A percentile compares a stretch with the other conserved stretches of the same genome.
phyloP scores from a whole-genome alignment of 2,113 vertebrate genomes.

The Eclectus roratus region DNA sequence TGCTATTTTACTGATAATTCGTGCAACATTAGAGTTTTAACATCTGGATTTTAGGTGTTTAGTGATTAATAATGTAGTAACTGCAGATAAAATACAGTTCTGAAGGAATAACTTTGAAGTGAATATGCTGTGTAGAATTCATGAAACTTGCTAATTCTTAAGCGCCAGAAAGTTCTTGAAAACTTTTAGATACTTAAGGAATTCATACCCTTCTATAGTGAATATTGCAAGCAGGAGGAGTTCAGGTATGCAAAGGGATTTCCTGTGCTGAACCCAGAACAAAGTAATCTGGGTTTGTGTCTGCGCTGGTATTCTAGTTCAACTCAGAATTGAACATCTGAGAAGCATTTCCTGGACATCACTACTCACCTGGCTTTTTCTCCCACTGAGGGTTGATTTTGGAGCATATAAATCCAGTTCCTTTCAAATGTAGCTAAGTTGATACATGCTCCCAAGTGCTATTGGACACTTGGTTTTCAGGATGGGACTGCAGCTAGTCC shows the following conservation, averaged over 20 bases:
- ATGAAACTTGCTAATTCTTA: neutral
- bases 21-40: neutral
- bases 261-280: neutral
- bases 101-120: neutral
- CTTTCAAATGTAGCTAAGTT: neutral
- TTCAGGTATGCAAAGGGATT: neutral
- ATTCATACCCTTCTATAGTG: neutral
- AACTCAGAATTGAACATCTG: neutral
- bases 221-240: neutral
- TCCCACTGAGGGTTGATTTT: neutral
- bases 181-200: neutral
- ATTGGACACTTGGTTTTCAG: neutral
- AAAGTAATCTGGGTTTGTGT: neutral
- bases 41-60: neutral
- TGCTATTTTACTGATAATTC: neutral
- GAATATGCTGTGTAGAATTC: neutral
- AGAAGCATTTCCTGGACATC: neutral
- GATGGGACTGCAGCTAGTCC: neutral
- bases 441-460: accelerated
- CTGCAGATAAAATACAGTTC: neutral
- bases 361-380: neutral
- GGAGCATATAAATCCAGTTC: neutral
- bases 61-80: neutral
- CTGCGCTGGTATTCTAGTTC: neutral
- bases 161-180: neutral